Conservation (phyloP, 2,888 invertebrate genomes). For the Gastrophysa polygoni region DNA sequence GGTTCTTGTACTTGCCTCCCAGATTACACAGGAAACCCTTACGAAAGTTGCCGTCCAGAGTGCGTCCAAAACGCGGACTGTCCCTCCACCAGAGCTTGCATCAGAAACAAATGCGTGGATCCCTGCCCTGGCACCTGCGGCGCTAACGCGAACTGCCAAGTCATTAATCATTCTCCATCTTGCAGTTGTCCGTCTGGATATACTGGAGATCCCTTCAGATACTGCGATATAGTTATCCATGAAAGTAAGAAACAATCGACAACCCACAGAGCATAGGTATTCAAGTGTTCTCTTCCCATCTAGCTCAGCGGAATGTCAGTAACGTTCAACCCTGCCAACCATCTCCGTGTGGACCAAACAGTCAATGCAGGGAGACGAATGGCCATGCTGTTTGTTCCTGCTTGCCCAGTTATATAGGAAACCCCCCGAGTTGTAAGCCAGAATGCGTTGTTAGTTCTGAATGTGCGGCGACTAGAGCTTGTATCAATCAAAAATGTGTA, state of each 20-base stretch:
- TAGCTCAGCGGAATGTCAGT: constrained; percentile 29
- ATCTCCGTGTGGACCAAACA: constrained; percentile 78
- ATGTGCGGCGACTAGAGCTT: constrained; percentile 71
- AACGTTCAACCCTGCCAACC: constrained; percentile 67
- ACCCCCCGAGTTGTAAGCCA: constrained; percentile 73
- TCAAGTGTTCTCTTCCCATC: not conserved
- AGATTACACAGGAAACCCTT: constrained; percentile 78
- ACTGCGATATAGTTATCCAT: constrained; percentile 50
- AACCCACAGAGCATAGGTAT: not conserved
- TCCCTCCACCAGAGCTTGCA: constrained; percentile 67
- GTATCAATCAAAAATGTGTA: constrained; percentile 70
- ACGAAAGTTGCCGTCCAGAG: constrained; percentile 74
- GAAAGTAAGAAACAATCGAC: constrained; percentile 54
- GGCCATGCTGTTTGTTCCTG: constrained; percentile 76
- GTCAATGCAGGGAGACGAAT: constrained; percentile 74
- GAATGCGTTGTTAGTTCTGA: constrained; percentile 76
- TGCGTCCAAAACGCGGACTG: constrained; percentile 71
- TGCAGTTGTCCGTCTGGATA: constrained; percentile 68
- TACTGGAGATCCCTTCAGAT: constrained; percentile 71
- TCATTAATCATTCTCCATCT: constrained; percentile 69
- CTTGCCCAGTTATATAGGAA: constrained; percentile 67
- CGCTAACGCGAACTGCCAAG: constrained; percentile 69
- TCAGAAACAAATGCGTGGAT: constrained; percentile 70
- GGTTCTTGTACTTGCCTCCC: constrained; percentile 75
- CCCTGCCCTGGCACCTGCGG: constrained; percentile 75